Conservation (phyloP, 1,140 invertebrate genomes). For the Chelonus insularis region DNA sequence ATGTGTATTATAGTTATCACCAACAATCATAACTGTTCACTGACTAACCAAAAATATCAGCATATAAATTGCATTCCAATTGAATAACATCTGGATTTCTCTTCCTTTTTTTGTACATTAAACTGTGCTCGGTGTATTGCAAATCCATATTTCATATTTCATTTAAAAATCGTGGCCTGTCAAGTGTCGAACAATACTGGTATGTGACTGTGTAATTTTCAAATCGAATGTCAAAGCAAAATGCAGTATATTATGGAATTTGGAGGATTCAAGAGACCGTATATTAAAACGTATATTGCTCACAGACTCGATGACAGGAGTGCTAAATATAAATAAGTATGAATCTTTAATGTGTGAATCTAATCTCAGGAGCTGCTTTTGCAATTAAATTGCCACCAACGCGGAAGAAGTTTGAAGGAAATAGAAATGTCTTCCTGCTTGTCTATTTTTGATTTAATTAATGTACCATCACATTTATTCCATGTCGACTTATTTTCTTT, state of each 20-base stretch:
- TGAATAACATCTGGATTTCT: background rate
- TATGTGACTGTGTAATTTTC: too few relatives aligned
- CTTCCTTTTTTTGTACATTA: background rate
- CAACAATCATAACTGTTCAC: background rate
- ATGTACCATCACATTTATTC: constrained; percentile 34
- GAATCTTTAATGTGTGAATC: constrained; percentile 12
- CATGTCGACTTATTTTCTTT: too few relatives aligned
- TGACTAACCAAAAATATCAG: background rate
- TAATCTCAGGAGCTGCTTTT: background rate
- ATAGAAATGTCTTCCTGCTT: constrained; percentile 23
- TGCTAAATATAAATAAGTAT: constrained; percentile 36
- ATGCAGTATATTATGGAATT: background rate
- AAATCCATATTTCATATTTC: background rate
- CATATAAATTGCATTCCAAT: background rate
- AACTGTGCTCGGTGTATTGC: background rate
- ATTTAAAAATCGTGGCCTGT: constrained; percentile 1
- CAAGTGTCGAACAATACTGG: background rate
- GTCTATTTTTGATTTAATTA: constrained; percentile 43
- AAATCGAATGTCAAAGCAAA: too few relatives aligned
- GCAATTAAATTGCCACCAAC: background rate
- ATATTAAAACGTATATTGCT: background rate
- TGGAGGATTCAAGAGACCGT: background rate
- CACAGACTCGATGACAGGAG: constrained; percentile 35
- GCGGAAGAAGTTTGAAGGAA: constrained; percentile 6
- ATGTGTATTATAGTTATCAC: constrained; percentile 26